These are phyloP conservation scores for Prorops nasuta DNA, from an alignment of 1,140 invertebrate species.

Conservation along the genomic window DNA sequence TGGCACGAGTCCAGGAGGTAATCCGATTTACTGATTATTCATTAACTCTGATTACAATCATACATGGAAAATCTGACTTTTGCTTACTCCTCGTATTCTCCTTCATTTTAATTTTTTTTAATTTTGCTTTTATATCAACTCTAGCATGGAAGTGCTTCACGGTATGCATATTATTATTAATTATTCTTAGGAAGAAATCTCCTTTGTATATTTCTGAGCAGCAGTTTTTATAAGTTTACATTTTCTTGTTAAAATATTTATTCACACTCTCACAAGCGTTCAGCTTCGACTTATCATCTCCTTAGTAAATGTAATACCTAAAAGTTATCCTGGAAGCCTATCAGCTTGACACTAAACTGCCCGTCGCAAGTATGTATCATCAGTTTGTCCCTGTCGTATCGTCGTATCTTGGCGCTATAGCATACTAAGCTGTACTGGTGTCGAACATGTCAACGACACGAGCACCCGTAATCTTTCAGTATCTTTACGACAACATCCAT, in stretches of 20 bases:
- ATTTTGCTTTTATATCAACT: slow-evolving; percentile 21
- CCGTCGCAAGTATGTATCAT: slow-evolving; percentile 17
- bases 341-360: slow-evolving; percentile 50
- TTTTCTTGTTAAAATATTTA: slow-evolving; percentile 51
- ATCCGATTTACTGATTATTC: slow-evolving; percentile 20
- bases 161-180: slow-evolving; percentile 13
- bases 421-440: slow-evolving; percentile 28
- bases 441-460: slow-evolving; percentile 29
- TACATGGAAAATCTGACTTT: too few relatives aligned
- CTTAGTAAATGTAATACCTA: slow-evolving; percentile 48
- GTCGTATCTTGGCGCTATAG: slow-evolving; percentile 26
- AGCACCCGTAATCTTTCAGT: slow-evolving; percentile 17
- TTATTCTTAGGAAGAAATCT: slow-evolving; percentile 46
- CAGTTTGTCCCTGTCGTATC: slow-evolving; percentile 27
- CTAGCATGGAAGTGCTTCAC: slow-evolving; percentile 29
- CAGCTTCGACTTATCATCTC: slow-evolving; percentile 36
- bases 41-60: slow-evolving; percentile 9
- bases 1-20: slow-evolving; percentile 26
- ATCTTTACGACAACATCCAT: slow-evolving; percentile 32
- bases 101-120: slow-evolving; percentile 19
- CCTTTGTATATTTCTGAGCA: slow-evolving; percentile 51
- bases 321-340: slow-evolving; percentile 56
- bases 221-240: slow-evolving; percentile 45
- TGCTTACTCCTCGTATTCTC: too few relatives aligned
- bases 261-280: slow-evolving; percentile 48